Evolutionary conservation across 2,797 vertebrate genomes (phyloP).

Genomic region (Nannoperca australis): DNA sequence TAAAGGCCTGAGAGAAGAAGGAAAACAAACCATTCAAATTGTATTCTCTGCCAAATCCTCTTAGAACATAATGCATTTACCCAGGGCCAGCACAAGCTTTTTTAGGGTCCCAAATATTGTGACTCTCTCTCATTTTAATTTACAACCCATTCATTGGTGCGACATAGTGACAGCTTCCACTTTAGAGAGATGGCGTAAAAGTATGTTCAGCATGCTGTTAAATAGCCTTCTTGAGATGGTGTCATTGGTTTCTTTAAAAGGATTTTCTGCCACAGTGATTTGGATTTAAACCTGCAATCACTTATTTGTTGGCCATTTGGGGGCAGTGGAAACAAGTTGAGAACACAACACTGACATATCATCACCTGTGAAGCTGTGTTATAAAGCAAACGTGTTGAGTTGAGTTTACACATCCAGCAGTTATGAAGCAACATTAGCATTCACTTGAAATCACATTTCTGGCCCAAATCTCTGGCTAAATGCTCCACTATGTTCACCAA

Average conservation of each 20-base stretch:
- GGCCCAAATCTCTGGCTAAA: neutral
- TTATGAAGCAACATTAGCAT: neutral
- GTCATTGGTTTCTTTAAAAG: constrained; percentile 18
- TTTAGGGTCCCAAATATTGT: constrained; percentile 47
- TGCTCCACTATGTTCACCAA: neutral
- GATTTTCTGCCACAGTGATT: constrained; percentile 21
- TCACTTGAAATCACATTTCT: neutral
- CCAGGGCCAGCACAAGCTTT: constrained; percentile 52
- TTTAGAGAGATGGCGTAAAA: constrained; percentile 7
- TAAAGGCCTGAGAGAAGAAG: constrained; percentile 55
- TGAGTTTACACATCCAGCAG: neutral
- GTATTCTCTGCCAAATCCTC: constrained; percentile 67
- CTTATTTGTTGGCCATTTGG: neutral
- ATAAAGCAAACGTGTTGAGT: neutral
- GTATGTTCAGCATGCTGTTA: constrained; percentile 21
- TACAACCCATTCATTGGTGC: constrained; percentile 35
- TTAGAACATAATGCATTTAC: constrained; percentile 66
- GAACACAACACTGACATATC: neutral
- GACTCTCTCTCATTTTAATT: constrained; percentile 58
- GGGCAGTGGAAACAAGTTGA: neutral
- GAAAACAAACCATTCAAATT: constrained; percentile 69
- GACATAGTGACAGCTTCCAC: constrained; percentile 27
- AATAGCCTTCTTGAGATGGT: constrained; percentile 7
- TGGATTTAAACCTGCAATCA: neutral
- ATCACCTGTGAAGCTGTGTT: neutral